phyloP scores from a whole-genome alignment of 2,113 vertebrate species.

The Marmota flaviventris region DNA sequence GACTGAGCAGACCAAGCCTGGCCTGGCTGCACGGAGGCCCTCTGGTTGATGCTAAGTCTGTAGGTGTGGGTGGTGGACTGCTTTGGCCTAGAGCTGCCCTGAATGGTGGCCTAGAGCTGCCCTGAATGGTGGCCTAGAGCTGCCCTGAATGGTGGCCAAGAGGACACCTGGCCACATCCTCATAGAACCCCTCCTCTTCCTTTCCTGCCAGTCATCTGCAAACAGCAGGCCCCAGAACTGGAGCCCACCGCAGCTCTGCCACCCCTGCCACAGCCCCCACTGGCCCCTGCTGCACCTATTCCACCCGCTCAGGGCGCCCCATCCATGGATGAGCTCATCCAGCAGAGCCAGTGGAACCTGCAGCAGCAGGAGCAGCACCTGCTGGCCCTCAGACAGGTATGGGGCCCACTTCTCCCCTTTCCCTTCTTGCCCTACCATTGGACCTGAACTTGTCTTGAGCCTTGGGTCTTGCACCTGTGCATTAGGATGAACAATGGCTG shows the following conservation, averaged over 20 bases:
- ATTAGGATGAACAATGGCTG: too few relatives aligned
- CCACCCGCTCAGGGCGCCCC: constrained; percentile 87
- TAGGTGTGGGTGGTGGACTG: neutral
- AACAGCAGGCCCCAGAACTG: constrained; percentile 94
- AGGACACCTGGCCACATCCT: neutral
- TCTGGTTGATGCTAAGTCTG: neutral
- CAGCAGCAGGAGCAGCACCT: constrained; percentile 99
- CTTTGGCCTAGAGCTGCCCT: too few relatives aligned
- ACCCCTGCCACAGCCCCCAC: constrained; percentile 87
- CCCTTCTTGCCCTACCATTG: too few relatives aligned
- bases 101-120: neutral
- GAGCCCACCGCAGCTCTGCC: constrained; percentile 86
- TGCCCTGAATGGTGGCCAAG: too few relatives aligned
- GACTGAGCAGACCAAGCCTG: neutral
- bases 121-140: too few relatives aligned
- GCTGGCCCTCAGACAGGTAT: constrained; percentile 96
- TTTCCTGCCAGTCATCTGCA: constrained; percentile 91
- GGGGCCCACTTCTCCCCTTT: rapidly evolving
- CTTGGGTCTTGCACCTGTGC: rapidly evolving
- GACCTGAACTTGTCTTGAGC: too few relatives aligned
- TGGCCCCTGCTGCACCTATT: constrained; percentile 87
- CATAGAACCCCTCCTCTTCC: neutral
- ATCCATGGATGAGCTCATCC: constrained; percentile 95
- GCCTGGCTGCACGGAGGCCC: neutral
- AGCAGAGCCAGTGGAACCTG: constrained; percentile 98